phyloP scores from a whole-genome alignment of 1,140 invertebrate species.

The Hypsibius dujardini region DNA sequence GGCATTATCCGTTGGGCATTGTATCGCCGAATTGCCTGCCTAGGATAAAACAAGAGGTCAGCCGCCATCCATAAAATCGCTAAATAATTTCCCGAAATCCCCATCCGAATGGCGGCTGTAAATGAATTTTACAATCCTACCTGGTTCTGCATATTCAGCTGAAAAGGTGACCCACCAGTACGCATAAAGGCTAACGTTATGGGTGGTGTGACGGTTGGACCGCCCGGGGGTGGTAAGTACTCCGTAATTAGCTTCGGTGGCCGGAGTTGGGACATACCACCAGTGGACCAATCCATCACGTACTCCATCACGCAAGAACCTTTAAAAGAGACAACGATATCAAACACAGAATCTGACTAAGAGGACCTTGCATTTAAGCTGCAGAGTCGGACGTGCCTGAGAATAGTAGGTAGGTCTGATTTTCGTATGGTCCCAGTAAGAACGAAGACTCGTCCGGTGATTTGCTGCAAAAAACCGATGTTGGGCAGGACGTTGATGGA shows the following conservation, averaged over 20 bases:
- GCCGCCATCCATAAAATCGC: too few relatives aligned
- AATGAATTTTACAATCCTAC: too few relatives aligned
- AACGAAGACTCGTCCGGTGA: neutral
- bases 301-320: conserved; percentile 9
- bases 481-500: neutral
- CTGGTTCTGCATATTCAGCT: conserved; percentile 1
- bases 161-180: neutral
- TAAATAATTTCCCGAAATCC: too few relatives aligned
- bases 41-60: too few relatives aligned
- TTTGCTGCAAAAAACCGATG: neutral
- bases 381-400: neutral
- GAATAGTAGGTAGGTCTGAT: neutral
- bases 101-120: too few relatives aligned
- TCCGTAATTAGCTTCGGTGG: too few relatives aligned
- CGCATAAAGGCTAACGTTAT: too few relatives aligned
- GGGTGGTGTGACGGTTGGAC: too few relatives aligned
- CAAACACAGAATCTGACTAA: neutral
- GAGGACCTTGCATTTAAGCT: neutral
- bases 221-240: too few relatives aligned
- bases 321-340: neutral
- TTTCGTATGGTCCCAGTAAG: too few relatives aligned
- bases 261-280: neutral
- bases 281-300: neutral
- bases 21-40: too few relatives aligned
- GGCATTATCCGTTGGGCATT: neutral